Conservation (phyloP, 2,113 vertebrate genomes). For the Ancistrus triradiatus region DNA sequence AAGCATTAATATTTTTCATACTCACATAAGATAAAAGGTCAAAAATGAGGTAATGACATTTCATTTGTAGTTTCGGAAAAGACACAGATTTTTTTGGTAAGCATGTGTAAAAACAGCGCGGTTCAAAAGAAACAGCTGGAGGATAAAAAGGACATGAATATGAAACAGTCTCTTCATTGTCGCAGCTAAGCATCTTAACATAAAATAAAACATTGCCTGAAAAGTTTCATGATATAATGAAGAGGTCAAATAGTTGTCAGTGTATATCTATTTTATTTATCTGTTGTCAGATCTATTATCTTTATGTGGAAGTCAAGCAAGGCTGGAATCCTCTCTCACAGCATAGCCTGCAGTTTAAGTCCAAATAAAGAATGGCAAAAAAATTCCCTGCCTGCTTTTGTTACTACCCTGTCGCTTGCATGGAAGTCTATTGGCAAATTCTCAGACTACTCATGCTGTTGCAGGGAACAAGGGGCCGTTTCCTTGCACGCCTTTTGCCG, state of each 20-base stretch:
- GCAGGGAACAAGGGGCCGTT: conserved; percentile 67
- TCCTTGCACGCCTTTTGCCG: conserved; percentile 70
- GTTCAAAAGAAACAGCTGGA: no score
- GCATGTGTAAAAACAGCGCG: no score
- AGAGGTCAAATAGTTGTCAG: conserved; percentile 60
- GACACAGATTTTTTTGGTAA: no score
- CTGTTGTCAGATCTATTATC: conserved; percentile 62
- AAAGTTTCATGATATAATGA: conserved; percentile 45
- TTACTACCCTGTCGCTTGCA: conserved; percentile 58
- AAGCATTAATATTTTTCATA: no score
- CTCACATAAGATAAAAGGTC: no score
- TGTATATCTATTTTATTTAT: conserved; percentile 65
- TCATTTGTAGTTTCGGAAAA: no score
- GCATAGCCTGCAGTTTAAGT: conserved; percentile 68
- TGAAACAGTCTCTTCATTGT: neutral
- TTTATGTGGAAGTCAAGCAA: conserved; percentile 68
- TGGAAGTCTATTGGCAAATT: conserved; percentile 67
- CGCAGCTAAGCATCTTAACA: conserved; percentile 6
- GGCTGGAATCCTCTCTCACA: conserved; percentile 64
- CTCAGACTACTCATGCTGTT: conserved; percentile 68
- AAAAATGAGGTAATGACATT: no score
- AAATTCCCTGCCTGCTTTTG: conserved; percentile 54
- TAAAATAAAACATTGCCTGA: conserved; percentile 17
- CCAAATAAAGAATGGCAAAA: conserved; percentile 72
- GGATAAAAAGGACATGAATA: neutral